Conservation (phyloP, 1,140 invertebrate species). For the Fopius arisanus region DNA sequence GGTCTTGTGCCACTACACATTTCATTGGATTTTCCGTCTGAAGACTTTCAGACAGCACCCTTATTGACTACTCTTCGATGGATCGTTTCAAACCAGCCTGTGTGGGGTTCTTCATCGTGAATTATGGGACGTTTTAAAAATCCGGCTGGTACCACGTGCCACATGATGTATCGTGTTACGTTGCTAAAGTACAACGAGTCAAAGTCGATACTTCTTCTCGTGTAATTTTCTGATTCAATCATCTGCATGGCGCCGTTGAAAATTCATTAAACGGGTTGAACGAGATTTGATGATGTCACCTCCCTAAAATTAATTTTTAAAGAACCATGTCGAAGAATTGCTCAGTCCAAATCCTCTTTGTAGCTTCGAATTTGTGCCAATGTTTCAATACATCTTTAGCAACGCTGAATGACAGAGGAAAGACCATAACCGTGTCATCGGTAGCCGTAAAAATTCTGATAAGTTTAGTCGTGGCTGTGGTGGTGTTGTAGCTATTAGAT, state of each 20-base stretch:
- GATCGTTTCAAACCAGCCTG: slow-evolving; percentile 16
- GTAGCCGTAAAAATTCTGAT: too few species aligned
- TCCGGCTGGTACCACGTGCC: background rate
- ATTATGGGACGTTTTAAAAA: slow-evolving; percentile 13
- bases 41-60: slow-evolving; percentile 52
- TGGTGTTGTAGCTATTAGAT: too few species aligned
- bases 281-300: background rate
- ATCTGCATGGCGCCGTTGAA: background rate
- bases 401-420: too few species aligned
- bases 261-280: background rate
- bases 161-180: slow-evolving; percentile 28
- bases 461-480: too few species aligned
- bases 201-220: background rate
- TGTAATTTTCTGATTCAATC: slow-evolving; percentile 31
- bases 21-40: slow-evolving; percentile 57
- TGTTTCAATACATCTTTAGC: too few species aligned
- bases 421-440: too few species aligned
- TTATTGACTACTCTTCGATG: slow-evolving; percentile 52
- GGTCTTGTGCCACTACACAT: slow-evolving; percentile 47
- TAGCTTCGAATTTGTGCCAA: too few species aligned
- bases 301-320: too few species aligned
- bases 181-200: background rate
- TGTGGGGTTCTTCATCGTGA: background rate
- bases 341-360: too few species aligned
- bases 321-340: too few species aligned